A percentile compares a stretch with the other conserved stretches of the same genome.
Evolutionary conservation across 1,140 invertebrate species (phyloP).

Genomic region (Maniola jurtina): DNA sequence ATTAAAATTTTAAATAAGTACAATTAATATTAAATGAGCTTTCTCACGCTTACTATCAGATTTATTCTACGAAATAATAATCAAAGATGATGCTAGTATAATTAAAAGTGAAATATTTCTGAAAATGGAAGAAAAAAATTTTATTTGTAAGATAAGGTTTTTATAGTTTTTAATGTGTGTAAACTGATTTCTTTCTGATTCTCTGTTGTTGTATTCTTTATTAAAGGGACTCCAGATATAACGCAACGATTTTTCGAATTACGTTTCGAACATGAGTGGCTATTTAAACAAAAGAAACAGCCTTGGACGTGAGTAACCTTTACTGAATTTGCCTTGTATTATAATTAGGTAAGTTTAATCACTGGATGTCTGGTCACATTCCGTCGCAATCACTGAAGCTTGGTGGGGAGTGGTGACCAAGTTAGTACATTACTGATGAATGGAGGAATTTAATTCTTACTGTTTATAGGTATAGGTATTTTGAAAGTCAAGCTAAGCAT

Average conservation of each 20-base stretch:
- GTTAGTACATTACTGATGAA: too few species aligned
- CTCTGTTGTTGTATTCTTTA: conserved; percentile 4
- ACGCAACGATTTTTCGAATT: conserved; percentile 53
- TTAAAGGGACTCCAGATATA: conserved; percentile 56
- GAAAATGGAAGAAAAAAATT: conserved; percentile 55
- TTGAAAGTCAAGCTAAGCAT: too few species aligned
- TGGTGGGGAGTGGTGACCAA: too few species aligned
- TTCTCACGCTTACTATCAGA: background rate
- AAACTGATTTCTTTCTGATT: background rate
- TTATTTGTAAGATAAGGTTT: conserved; percentile 50
- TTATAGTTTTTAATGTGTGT: conserved; percentile 9
- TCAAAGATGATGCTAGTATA: background rate
- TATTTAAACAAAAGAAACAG: conserved; percentile 69
- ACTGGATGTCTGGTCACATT: too few species aligned
- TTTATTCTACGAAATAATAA: background rate
- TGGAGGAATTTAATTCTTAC: too few species aligned
- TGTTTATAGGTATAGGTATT: too few species aligned
- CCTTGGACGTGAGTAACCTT: conserved; percentile 58
- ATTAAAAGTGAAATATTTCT: conserved; percentile 1
- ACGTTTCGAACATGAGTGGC: conserved; percentile 60
- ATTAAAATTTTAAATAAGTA: too few species aligned
- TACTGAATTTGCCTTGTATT: background rate
- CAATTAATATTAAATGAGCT: too few species aligned
- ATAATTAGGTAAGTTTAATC: too few species aligned
- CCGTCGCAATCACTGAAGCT: too few species aligned